Conservation (phyloP, 2,797 vertebrate species). For the Arremon aurantiirostris region DNA sequence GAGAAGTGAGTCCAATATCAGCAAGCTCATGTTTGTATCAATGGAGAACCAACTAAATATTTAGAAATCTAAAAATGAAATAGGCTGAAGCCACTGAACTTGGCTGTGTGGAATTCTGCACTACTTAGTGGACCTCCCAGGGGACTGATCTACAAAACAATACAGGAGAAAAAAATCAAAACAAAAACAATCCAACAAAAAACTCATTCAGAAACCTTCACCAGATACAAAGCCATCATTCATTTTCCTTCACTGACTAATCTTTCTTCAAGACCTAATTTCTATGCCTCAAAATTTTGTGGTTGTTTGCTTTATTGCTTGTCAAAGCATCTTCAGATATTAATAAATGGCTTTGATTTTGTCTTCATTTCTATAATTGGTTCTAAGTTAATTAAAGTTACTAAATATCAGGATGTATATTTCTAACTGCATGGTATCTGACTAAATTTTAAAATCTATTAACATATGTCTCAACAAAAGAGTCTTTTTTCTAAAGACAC, state of each 20-base stretch:
- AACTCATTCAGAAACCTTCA: neutral
- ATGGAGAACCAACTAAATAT: neutral
- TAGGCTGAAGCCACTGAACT: neutral
- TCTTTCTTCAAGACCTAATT: neutral
- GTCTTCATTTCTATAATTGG: neutral
- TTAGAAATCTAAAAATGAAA: neutral
- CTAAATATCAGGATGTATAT: neutral
- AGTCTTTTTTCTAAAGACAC: neutral
- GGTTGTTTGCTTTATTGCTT: neutral
- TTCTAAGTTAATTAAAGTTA: neutral
- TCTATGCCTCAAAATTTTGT: neutral
- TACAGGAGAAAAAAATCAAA: fast-evolving
- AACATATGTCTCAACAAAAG: neutral
- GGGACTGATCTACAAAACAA: neutral
- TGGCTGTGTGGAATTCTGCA: neutral
- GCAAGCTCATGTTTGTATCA: neutral
- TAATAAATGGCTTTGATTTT: neutral
- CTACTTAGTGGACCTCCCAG: neutral
- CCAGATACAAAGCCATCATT: neutral
- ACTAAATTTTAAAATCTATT: neutral
- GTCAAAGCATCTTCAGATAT: neutral
- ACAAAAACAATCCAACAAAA: neutral
- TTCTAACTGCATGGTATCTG: neutral
- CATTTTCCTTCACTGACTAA: neutral
- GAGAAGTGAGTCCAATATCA: neutral